These are phyloP conservation scores for Alexandromys fortis DNA, from an alignment of 2,113 vertebrate species.

Conservation along the genomic window DNA sequence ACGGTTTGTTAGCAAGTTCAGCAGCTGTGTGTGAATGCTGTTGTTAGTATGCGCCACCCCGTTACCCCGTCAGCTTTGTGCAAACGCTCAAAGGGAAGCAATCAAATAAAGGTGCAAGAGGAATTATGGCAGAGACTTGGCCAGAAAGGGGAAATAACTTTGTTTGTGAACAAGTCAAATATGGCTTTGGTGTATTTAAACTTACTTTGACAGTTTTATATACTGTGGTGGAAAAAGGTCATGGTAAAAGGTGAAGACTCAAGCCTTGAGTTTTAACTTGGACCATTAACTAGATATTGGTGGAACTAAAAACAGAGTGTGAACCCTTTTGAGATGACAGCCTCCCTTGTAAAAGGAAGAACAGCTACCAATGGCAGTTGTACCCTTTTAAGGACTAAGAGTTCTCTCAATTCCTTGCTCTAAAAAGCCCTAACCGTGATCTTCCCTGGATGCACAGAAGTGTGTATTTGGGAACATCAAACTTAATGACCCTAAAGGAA, in stretches of 20 bases:
- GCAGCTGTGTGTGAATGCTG: background rate
- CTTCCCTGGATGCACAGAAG: background rate
- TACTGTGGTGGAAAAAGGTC: background rate
- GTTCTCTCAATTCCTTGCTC: background rate
- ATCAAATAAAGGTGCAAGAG: background rate
- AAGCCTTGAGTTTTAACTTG: background rate
- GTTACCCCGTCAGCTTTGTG: background rate
- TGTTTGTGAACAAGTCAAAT: background rate
- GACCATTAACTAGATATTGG: background rate
- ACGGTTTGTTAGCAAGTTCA: conserved; percentile 36
- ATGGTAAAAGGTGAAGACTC: background rate
- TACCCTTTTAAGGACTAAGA: background rate
- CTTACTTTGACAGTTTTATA: background rate
- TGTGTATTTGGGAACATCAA: background rate
- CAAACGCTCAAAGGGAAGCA: conserved; percentile 6
- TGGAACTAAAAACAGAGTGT: background rate
- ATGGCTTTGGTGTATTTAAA: background rate
- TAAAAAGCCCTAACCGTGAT: background rate
- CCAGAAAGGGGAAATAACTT: background rate
- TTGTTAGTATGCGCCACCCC: background rate
- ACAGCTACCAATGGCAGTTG: background rate
- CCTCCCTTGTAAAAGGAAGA: background rate
- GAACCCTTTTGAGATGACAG: background rate
- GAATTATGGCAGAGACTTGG: background rate
- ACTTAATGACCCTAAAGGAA: background rate